Conservation (phyloP, 2,113 vertebrate genomes). For the Strigops habroptila region DNA sequence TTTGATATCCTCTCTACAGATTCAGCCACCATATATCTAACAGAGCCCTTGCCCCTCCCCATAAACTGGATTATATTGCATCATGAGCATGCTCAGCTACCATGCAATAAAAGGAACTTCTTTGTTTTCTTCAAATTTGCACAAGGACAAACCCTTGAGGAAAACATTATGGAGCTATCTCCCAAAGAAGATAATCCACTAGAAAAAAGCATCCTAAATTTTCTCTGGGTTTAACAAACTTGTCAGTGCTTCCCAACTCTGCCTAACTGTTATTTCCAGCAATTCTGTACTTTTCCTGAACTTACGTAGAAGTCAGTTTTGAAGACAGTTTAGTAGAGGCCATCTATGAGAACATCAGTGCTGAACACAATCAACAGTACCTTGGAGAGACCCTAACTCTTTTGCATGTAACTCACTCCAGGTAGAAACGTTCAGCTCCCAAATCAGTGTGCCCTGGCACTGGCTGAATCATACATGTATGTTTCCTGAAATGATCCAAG, state of each 20-base stretch:
- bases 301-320: not conserved
- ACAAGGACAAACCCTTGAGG: not conserved
- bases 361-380: not conserved
- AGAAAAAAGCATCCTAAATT: not conserved
- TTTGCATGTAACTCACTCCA: not conserved
- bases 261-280: accelerated
- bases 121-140: not conserved
- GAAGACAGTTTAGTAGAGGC: not conserved
- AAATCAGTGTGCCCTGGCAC: not conserved
- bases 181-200: not conserved
- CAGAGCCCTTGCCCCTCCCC: not conserved
- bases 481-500: not conserved
- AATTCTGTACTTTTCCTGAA: not conserved
- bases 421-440: not conserved
- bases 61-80: not conserved
- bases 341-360: not conserved
- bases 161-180: not conserved
- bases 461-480: not conserved
- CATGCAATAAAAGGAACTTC: not conserved
- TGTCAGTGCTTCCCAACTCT: not conserved
- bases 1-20: not conserved
- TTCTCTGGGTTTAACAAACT: not conserved
- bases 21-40: not conserved
- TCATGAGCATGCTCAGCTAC: not conserved
- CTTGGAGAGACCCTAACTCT: accelerated